Evolutionary conservation across 2,113 vertebrate species (phyloP).

Genomic region (Xenus cinereus): DNA sequence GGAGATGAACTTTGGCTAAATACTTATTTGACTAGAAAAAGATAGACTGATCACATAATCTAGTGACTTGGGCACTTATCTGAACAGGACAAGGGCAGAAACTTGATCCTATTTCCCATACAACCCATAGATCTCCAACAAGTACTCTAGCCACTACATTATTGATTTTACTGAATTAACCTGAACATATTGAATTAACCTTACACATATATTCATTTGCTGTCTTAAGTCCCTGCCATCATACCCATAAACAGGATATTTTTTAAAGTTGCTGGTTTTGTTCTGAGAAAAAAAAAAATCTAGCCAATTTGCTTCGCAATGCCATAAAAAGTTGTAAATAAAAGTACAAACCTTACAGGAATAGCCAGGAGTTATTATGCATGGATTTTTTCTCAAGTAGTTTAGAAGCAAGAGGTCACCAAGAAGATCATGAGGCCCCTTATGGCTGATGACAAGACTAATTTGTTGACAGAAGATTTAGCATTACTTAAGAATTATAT

Average conservation of each 20-base stretch:
- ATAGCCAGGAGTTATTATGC: neutral
- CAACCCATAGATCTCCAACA: neutral
- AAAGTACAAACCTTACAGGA: neutral
- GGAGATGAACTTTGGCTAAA: neutral
- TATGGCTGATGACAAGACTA: conserved; percentile 70
- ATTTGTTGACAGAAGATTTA: conserved; percentile 72
- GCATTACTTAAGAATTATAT: conserved; percentile 71
- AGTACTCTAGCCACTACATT: neutral
- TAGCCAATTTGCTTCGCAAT: neutral
- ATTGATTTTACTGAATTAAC: conserved; percentile 59
- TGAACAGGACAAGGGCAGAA: neutral
- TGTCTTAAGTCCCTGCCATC: neutral
- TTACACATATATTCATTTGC: conserved; percentile 22
- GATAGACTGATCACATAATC: neutral
- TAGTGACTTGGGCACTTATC: neutral
- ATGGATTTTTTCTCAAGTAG: conserved; percentile 28
- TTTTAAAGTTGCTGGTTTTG: neutral
- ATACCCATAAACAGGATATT: neutral
- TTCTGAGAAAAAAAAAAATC: neutral
- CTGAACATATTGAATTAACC: conserved; percentile 50
- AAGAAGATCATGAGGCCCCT: conserved; percentile 68
- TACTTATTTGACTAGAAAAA: neutral
- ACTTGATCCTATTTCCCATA: neutral
- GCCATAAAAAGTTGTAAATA: neutral
- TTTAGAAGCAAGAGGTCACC: conserved; percentile 60